Conservation (phyloP, 2,888 invertebrate genomes). For the Lissonota sp. region DNA sequence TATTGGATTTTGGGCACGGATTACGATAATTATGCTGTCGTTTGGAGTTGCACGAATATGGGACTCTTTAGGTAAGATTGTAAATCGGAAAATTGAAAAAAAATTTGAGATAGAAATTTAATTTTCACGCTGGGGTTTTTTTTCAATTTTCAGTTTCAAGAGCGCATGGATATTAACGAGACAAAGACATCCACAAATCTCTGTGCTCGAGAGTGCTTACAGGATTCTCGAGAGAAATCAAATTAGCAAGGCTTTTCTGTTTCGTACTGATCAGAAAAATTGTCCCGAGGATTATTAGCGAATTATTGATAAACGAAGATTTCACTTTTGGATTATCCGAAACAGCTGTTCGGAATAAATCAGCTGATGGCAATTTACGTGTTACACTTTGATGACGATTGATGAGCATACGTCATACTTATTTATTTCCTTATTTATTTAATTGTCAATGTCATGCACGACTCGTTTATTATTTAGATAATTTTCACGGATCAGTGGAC, state of each 20-base stretch:
- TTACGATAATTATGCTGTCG: conserved; percentile 86
- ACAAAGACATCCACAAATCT: conserved; percentile 85
- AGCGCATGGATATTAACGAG: conserved; percentile 88
- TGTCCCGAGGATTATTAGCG: conserved; percentile 81
- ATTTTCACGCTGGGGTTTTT: not conserved
- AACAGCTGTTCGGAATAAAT: too few relatives aligned
- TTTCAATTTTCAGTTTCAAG: conserved; percentile 77
- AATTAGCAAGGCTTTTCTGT: conserved; percentile 86
- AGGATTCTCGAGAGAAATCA: conserved; percentile 85
- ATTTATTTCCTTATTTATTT: too few relatives aligned
- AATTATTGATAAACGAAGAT: not conserved
- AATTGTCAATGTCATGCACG: too few relatives aligned
- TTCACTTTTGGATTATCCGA: too few relatives aligned
- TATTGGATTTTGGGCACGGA: conserved; percentile 89
- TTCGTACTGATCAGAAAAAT: conserved; percentile 87
- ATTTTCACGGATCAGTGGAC: too few relatives aligned
- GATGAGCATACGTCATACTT: too few relatives aligned
- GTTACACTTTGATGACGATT: too few relatives aligned
- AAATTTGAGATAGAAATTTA: not conserved
- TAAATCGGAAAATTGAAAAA: too few relatives aligned
- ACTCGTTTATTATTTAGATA: too few relatives aligned
- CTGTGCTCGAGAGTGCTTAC: conserved; percentile 87
- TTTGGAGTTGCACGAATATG: conserved; percentile 87
- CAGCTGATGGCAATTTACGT: too few relatives aligned
- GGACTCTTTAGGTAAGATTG: conserved; percentile 84